Evolutionary conservation across 2,797 vertebrate species (phyloP).

Genomic region (Lycodopsis pacificus): DNA sequence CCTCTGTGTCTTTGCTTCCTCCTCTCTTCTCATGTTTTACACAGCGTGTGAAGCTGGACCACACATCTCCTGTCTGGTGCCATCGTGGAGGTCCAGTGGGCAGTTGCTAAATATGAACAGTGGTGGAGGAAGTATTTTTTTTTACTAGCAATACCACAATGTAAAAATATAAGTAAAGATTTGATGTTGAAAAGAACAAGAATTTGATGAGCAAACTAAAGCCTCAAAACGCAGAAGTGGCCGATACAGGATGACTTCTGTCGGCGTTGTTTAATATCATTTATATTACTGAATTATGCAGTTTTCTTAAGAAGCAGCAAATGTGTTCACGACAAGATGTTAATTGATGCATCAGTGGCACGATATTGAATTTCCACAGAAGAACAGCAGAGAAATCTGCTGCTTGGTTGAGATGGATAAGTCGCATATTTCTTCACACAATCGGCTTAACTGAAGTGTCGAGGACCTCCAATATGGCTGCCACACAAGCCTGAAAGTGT

Average conservation of each 20-base stretch:
- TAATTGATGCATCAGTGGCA: conserved; percentile 6
- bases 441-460: neutral
- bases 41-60: conserved; percentile 43
- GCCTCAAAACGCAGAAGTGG: neutral
- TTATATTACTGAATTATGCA: conserved; percentile 1
- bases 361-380: neutral
- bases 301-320: neutral
- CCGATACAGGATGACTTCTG: neutral
- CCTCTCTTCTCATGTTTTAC: conserved; percentile 51
- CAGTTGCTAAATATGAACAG: conserved; percentile 35
- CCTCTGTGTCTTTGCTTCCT: conserved; percentile 48
- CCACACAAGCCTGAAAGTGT: neutral
- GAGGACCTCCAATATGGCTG: neutral
- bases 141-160: conserved; percentile 16
- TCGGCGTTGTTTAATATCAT: neutral
- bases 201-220: neutral
- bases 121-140: neutral
- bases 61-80: conserved; percentile 70
- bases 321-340: neutral
- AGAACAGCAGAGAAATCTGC: conserved; percentile 2
- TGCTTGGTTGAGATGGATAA: neutral
- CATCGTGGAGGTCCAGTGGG: conserved; percentile 49
- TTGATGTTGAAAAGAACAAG: neutral
- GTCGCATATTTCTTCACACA: neutral
- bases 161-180: neutral